phyloP scores from a whole-genome alignment of 1,140 invertebrate species.

The Eciton burchellii region DNA sequence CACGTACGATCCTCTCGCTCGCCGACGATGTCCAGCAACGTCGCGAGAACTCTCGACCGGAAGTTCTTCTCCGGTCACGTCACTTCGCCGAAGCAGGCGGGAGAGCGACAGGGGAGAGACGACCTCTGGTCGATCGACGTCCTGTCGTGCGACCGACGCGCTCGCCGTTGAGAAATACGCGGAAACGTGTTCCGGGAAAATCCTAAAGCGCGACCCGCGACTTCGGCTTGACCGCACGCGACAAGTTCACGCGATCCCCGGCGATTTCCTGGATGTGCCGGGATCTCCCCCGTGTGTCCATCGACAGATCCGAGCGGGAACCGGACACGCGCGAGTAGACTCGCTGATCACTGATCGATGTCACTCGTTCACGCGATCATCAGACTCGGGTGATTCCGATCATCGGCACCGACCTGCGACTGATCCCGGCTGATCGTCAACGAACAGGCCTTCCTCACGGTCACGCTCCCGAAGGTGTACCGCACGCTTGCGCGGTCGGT shows the following conservation, averaged over 20 bases:
- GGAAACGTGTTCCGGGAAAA: constrained; percentile 54
- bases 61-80: constrained; percentile 38
- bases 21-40: constrained; percentile 56
- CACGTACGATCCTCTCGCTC: not conserved
- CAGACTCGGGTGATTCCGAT: not conserved
- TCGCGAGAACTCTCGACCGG: constrained; percentile 21
- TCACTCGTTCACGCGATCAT: not conserved
- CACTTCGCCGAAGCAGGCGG: constrained; percentile 50
- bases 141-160: constrained; percentile 33
- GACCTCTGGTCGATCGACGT: constrained; percentile 13
- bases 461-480: constrained; percentile 45
- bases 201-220: constrained; percentile 31
- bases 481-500: constrained; percentile 82
- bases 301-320: not conserved
- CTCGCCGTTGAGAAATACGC: not conserved
- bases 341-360: not conserved
- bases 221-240: constrained; percentile 25
- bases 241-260: constrained; percentile 44
- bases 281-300: constrained; percentile 2
- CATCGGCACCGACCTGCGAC: constrained; percentile 10
- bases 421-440: constrained; percentile 5
- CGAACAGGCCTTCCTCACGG: not conserved
- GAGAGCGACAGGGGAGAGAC: not conserved
- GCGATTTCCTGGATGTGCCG: not conserved
- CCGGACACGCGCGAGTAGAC: not conserved